A percentile compares a stretch with the other conserved stretches of the same genome.
Conservation (phyloP, 2,888 invertebrate genomes). For the Lithosia quadra region DNA sequence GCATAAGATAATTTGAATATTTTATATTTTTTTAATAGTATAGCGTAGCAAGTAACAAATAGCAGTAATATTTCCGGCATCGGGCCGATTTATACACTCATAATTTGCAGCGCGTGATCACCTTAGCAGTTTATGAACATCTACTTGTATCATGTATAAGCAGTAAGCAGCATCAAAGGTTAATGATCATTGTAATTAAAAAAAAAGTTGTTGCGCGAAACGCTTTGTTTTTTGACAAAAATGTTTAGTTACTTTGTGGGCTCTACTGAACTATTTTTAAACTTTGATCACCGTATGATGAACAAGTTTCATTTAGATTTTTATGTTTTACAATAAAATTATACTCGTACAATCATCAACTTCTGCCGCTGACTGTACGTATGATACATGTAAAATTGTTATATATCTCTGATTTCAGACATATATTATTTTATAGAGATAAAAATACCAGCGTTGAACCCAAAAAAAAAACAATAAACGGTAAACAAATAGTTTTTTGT, state of each 20-base stretch:
- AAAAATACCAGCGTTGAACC: background rate
- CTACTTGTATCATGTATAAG: background rate
- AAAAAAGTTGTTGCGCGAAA: too few relatives aligned
- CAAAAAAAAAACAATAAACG: background rate
- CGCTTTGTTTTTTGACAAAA: too few relatives aligned
- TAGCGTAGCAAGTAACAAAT: background rate
- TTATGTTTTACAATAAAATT: too few relatives aligned
- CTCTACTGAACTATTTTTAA: too few relatives aligned
- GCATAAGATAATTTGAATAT: slow-evolving; percentile 1
- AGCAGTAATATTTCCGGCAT: slow-evolving; percentile 1
- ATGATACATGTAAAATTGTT: background rate
- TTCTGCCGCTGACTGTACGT: too few relatives aligned
- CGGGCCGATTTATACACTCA: background rate
- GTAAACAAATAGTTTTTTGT: background rate
- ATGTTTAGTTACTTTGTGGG: too few relatives aligned
- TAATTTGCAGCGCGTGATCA: background rate
- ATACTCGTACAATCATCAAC: too few relatives aligned
- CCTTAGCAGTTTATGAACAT: background rate
- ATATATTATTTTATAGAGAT: background rate
- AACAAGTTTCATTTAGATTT: too few relatives aligned
- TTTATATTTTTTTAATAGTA: background rate
- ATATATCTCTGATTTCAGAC: background rate
- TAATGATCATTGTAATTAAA: too few relatives aligned
- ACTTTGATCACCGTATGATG: too few relatives aligned
- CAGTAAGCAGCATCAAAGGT: too few relatives aligned